These are phyloP conservation scores for Drosophila burlai DNA, from an alignment of 1,140 invertebrate species.

Conservation along the genomic window DNA sequence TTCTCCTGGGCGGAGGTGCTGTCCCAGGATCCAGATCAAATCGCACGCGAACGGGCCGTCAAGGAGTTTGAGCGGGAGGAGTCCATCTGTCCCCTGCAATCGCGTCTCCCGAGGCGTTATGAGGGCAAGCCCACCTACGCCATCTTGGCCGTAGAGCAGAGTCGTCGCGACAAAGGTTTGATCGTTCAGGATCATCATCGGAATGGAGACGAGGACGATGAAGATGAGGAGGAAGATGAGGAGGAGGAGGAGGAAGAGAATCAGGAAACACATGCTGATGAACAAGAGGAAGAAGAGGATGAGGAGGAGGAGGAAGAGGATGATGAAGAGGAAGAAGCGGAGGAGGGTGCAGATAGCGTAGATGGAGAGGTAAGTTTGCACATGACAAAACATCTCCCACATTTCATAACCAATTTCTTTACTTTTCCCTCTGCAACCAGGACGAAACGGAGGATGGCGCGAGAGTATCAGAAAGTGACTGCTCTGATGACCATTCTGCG, in stretches of 20 bases:
- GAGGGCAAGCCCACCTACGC: constrained; percentile 83
- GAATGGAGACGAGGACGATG: constrained; percentile 23
- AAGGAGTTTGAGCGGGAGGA: constrained; percentile 84
- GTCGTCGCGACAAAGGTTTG: constrained; percentile 65
- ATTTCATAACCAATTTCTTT: too few species aligned
- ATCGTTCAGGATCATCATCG: constrained; percentile 59
- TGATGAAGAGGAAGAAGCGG: background rate
- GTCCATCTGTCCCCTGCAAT: constrained; percentile 68
- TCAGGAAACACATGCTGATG: background rate
- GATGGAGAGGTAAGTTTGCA: constrained; percentile 26
- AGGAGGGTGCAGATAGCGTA: background rate
- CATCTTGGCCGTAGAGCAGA: constrained; percentile 74
- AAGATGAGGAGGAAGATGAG: constrained; percentile 11
- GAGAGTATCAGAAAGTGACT: constrained; percentile 22
- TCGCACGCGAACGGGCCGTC: constrained; percentile 81
- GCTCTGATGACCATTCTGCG: constrained; percentile 16
- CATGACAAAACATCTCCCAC: background rate
- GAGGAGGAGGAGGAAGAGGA: background rate
- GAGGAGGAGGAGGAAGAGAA: constrained; percentile 17
- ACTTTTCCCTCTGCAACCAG: background rate
- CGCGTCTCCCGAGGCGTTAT: constrained; percentile 64
- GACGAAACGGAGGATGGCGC: constrained; percentile 19
- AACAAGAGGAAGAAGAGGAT: background rate
- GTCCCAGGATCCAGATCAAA: constrained; percentile 84
- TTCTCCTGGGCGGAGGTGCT: constrained; percentile 84